Percentiles rank a stretch among this genome's conserved stretches.
These are phyloP conservation scores for Abscondita cerata DNA, from an alignment of 2,888 invertebrate genomes.

Conservation along the genomic window DNA sequence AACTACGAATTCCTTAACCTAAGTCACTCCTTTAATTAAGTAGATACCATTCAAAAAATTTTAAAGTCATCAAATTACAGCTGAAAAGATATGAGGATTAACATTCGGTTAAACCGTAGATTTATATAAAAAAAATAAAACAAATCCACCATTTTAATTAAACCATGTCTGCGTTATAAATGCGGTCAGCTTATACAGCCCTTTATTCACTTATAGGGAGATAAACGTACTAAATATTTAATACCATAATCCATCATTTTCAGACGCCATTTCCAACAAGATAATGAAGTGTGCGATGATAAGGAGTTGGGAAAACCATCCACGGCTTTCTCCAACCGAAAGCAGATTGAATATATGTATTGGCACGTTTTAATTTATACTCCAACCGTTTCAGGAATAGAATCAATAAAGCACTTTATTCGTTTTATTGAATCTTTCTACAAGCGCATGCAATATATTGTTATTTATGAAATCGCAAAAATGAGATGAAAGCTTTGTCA, in stretches of 20 bases:
- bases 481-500: slow-evolving; percentile 17
- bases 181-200: slow-evolving; percentile 19
- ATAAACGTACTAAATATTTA: slow-evolving; percentile 31
- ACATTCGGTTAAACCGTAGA: too few species aligned
- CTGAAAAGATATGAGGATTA: too few species aligned
- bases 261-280: slow-evolving; percentile 17
- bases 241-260: slow-evolving; percentile 33
- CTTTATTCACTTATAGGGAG: slow-evolving; percentile 21
- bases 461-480: background rate
- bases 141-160: background rate
- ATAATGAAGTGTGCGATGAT: slow-evolving; percentile 31
- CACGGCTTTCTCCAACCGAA: slow-evolving; percentile 23
- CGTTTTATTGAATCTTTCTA: too few species aligned
- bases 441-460: background rate
- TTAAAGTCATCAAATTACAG: too few species aligned
- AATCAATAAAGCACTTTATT: too few species aligned
- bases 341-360: slow-evolving; percentile 30
- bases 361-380: slow-evolving; percentile 18
- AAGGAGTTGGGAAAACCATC: slow-evolving; percentile 24
- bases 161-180: background rate
- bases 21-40: too few species aligned
- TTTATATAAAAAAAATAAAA: background rate
- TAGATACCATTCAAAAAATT: too few species aligned
- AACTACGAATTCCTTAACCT: too few species aligned
- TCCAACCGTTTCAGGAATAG: too few species aligned